phyloP scores from a whole-genome alignment of 92 coral and sea anemone genomes.

The Actinernus sp. region DNA sequence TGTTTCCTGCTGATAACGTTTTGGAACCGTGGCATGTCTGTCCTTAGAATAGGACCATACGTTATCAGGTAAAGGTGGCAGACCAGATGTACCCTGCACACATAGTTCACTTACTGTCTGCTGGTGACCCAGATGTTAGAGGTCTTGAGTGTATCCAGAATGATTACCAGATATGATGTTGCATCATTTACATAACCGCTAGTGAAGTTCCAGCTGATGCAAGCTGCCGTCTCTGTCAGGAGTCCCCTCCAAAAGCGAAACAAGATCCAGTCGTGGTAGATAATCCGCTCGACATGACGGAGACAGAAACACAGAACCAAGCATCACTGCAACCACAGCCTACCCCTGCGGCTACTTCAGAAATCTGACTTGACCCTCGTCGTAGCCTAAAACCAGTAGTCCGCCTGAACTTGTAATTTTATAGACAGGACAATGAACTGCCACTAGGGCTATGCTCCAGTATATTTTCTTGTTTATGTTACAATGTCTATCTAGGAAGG shows the following conservation, averaged over 20 bases:
- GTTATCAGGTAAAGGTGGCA: conserved; percentile 32
- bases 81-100: conserved; percentile 49
- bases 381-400: not conserved
- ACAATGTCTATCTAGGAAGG: not conserved
- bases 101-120: conserved; percentile 29
- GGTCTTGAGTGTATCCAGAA: too few species aligned
- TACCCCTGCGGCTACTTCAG: too few species aligned
- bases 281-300: not conserved
- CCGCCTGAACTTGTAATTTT: not conserved
- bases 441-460: not conserved
- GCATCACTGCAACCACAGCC: too few species aligned
- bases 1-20: conserved; percentile 23
- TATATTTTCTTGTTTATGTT: not conserved
- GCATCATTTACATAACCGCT: too few species aligned
- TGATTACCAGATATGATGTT: too few species aligned
- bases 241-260: not conserved
- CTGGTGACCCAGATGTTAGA: conserved; percentile 1
- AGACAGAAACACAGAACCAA: too few species aligned
- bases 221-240: too few species aligned
- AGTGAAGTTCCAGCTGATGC: too few species aligned
- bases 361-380: not conserved
- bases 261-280: not conserved
- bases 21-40: conserved; percentile 37
- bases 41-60: conserved; percentile 32
- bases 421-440: too few species aligned